A percentile compares a stretch with the other conserved stretches of the same genome.
Conservation (phyloP, 2,888 invertebrate species). For the Epistrophe grossulariae region DNA sequence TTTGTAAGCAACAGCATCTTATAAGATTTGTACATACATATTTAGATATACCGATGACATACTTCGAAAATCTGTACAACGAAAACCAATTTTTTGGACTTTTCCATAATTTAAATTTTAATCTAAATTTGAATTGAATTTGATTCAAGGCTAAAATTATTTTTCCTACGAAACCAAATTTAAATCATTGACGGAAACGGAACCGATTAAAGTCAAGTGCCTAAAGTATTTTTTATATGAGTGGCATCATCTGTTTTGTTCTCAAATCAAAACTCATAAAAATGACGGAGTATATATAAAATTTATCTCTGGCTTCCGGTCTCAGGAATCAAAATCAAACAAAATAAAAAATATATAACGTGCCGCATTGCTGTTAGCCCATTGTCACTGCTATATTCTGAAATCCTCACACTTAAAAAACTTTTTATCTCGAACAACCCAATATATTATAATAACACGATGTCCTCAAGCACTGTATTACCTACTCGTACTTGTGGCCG, state of each 20-base stretch:
- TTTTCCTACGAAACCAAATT: too few relatives aligned
- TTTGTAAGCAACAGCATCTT: too few relatives aligned
- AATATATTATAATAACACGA: neutral
- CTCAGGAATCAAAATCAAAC: neutral
- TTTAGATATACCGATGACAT: too few relatives aligned
- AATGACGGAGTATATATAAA: neutral
- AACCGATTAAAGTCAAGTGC: neutral
- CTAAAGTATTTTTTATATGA: neutral
- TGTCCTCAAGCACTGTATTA: neutral
- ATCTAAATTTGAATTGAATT: too few relatives aligned
- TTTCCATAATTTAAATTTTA: too few relatives aligned
- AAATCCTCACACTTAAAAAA: neutral
- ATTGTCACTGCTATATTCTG: neutral
- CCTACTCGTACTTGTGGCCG: constrained; percentile 6
- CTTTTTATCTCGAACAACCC: neutral
- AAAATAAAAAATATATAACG: too few relatives aligned
- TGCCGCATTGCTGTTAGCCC: neutral
- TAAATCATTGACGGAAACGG: neutral
- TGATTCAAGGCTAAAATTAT: too few relatives aligned
- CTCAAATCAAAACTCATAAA: neutral
- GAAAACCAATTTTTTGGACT: too few relatives aligned
- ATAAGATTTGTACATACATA: too few relatives aligned
- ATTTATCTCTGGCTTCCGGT: neutral
- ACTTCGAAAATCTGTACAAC: too few relatives aligned
- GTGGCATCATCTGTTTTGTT: neutral